phyloP scores from a whole-genome alignment of 2,888 invertebrate genomes.

The Andrena fulva region DNA sequence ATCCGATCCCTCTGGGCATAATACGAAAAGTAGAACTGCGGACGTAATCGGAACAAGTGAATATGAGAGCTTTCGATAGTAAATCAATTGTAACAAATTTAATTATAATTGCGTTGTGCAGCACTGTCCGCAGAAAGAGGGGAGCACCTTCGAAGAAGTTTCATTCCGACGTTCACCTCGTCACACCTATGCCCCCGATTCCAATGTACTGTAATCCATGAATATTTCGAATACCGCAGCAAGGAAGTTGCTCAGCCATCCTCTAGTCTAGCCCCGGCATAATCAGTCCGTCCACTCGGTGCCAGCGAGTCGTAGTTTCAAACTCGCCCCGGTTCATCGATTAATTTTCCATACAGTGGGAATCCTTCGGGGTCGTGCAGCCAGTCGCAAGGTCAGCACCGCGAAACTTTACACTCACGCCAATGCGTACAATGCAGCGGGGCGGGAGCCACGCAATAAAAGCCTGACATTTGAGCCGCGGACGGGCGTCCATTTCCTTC shows the following conservation, averaged over 20 bases:
- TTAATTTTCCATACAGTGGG: slow-evolving; percentile 60
- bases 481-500: slow-evolving; percentile 14
- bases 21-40: no score
- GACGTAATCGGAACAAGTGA: no score
- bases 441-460: slow-evolving; percentile 29
- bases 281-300: slow-evolving; percentile 23
- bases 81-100: no score
- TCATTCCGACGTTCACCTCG: neutral
- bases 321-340: slow-evolving; percentile 55
- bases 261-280: slow-evolving; percentile 11
- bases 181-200: neutral
- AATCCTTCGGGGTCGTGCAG: slow-evolving; percentile 45
- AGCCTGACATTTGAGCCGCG: slow-evolving; percentile 30
- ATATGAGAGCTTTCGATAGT: no score
- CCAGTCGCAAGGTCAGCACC: slow-evolving; percentile 37
- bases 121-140: neutral
- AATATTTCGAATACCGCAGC: neutral
- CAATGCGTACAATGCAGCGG: slow-evolving; percentile 14
- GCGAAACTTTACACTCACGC: slow-evolving; percentile 24
- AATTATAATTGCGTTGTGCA: no score
- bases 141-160: no score
- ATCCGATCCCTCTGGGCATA: no score
- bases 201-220: neutral
- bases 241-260: neutral
- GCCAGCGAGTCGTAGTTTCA: slow-evolving; percentile 54